Evolutionary conservation across 2,113 vertebrate species (phyloP).

Genomic region (Leuciscus idus): DNA sequence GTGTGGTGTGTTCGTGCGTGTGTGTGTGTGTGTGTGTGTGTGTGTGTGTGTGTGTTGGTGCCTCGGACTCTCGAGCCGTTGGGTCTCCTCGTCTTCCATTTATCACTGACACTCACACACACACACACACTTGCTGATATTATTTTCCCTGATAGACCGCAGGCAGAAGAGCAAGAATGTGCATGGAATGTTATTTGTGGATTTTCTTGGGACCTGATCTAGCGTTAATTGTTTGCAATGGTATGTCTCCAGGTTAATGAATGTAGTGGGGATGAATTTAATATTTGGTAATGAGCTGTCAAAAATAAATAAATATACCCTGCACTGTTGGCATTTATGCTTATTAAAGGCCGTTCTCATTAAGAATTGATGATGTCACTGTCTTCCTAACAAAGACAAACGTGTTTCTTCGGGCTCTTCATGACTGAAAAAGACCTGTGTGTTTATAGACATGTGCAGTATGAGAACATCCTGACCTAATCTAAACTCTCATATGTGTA

Average conservation of each 20-base stretch:
- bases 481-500: neutral
- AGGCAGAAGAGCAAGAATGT: neutral
- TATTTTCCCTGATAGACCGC: neutral
- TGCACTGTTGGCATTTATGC: constrained; percentile 19
- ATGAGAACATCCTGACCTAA: neutral
- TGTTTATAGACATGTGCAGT: neutral
- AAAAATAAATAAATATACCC: constrained; percentile 17
- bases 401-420: neutral
- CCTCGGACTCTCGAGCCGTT: neutral
- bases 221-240: constrained; percentile 24
- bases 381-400: neutral
- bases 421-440: neutral
- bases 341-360: constrained; percentile 44
- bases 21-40: neutral
- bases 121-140: constrained; percentile 8
- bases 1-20: constrained; percentile 6
- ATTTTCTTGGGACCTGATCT: constrained; percentile 24
- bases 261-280: neutral
- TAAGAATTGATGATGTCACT: neutral
- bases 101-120: constrained; percentile 30
- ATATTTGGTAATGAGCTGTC: constrained; percentile 18
- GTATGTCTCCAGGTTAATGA: constrained; percentile 15
- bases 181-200: neutral
- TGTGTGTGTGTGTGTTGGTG: neutral
- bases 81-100: neutral